Conservation (phyloP, 1,140 invertebrate genomes). For the Lepidurus apus region DNA sequence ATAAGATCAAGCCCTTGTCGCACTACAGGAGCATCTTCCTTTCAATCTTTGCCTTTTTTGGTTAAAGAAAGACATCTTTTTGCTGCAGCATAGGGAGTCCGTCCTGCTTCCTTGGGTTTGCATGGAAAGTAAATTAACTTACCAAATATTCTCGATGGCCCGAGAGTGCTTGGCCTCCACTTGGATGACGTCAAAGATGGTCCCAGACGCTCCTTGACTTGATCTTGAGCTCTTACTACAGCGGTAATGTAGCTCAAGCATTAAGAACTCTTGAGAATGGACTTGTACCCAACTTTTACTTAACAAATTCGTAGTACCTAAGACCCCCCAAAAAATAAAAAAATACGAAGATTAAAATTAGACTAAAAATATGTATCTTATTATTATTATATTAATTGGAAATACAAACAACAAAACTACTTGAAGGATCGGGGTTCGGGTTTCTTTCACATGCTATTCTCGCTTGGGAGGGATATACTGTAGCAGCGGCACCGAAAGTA, state of each 20-base stretch:
- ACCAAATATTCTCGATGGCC: constrained; percentile 3
- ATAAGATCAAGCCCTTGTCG: not conserved
- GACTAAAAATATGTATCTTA: not conserved
- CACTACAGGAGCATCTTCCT: not conserved
- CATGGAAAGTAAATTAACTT: constrained; percentile 15
- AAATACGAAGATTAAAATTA: not conserved
- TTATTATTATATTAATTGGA: not conserved
- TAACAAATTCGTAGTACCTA: not conserved
- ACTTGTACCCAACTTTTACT: not conserved
- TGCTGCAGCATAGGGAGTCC: not conserved
- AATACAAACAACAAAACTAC: not conserved
- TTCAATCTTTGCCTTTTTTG: not conserved
- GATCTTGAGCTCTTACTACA: constrained; percentile 2
- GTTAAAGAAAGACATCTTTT: not conserved
- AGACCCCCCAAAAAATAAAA: not conserved
- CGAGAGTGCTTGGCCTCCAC: not conserved
- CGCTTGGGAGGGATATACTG: not conserved
- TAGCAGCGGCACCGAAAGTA: not conserved
- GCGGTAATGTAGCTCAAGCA: not conserved
- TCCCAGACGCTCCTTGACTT: not conserved
- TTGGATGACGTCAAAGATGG: not conserved
- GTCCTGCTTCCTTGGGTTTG: not conserved
- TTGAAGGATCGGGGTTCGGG: not conserved
- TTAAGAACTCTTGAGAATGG: not conserved
- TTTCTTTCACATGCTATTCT: not conserved